Percentiles rank a stretch among this genome's conserved stretches.
These are phyloP conservation scores for Drosophila hydei DNA, from an alignment of 1,140 invertebrate genomes.

Conservation along the genomic window DNA sequence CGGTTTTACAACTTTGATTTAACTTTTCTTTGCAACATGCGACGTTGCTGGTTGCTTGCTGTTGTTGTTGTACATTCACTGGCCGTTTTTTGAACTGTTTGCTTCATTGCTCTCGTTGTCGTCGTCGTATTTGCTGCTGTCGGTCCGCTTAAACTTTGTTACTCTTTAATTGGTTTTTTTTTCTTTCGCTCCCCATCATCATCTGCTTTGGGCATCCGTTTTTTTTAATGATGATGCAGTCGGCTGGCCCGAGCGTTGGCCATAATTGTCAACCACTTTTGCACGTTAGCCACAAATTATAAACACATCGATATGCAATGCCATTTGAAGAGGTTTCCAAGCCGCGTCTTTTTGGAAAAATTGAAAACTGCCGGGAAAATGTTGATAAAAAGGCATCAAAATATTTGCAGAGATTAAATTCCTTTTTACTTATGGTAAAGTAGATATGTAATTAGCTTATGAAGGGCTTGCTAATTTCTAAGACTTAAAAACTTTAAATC, in stretches of 20 bases:
- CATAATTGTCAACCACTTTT: constrained; percentile 74
- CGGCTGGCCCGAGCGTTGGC: constrained; percentile 45
- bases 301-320: constrained; percentile 51
- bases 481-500: too few species aligned
- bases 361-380: constrained; percentile 19
- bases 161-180: constrained; percentile 79
- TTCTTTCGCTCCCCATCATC: constrained; percentile 50
- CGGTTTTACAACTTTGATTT: constrained; percentile 83
- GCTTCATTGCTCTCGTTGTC: constrained; percentile 79
- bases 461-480: too few species aligned
- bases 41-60: constrained; percentile 45
- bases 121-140: constrained; percentile 40
- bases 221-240: constrained; percentile 65
- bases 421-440: too few species aligned
- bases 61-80: constrained; percentile 68
- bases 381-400: too few species aligned
- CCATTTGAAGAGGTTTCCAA: constrained; percentile 7
- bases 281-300: constrained; percentile 75
- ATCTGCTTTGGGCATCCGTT: constrained; percentile 61
- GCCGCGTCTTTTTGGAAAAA: background rate
- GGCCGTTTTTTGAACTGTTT: constrained; percentile 80
- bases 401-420: too few species aligned
- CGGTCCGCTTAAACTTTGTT: constrained; percentile 73
- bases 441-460: too few species aligned
- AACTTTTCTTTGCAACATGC: constrained; percentile 82